Evolutionary conservation across 2,113 vertebrate genomes (phyloP), one percentile per base, ranked within the genome.

Genomic region (Oncorhynchus keta): DNA sequence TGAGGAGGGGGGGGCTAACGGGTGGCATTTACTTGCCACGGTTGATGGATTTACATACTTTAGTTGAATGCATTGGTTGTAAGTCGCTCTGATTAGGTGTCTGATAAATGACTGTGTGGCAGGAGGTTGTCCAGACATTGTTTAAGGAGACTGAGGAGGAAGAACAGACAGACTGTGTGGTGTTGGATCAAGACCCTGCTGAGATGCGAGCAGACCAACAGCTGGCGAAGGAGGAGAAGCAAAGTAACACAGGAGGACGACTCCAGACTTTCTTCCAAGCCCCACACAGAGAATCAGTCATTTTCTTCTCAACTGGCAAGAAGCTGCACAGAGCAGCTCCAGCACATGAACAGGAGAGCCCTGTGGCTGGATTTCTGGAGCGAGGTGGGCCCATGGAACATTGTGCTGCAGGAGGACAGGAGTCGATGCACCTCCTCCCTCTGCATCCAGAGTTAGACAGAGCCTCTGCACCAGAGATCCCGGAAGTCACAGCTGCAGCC

Each of bases 251-350:
- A 55, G 75, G 66, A 73, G 66, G 2, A 32, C 13, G 5, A 55
- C 51, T 55, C 14, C 87, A 84, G 71, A 89, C 88, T 0, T 91
- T 91, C 59, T 14, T 90, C 45, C 91, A 90, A 66, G 86, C 82
- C 2, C 77, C 72, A 2, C 88, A 90, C 5, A 85, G 93, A 78
- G 87, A 92, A 70, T 94, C 93, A 0, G 93, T 94, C 67, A 94
- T 94, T 57, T 89, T 93, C 75, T 93, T 94, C 77, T 92, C 92
- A 6, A 88, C 90, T 0, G 88, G 90, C 28, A 91, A 90, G 87
- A 87, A 85, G 65, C 61, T 89, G 16, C 18, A 88, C n/a, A 80
- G 84, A 78, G 84, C 73, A 1, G 75, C 78, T 0, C 71, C 9
- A 5, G 77, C 88, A 76, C 81, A 83, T 69, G 76, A 83, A 30